phyloP scores from a whole-genome alignment of 2,888 invertebrate genomes.

The Mactromeris polynyma region DNA sequence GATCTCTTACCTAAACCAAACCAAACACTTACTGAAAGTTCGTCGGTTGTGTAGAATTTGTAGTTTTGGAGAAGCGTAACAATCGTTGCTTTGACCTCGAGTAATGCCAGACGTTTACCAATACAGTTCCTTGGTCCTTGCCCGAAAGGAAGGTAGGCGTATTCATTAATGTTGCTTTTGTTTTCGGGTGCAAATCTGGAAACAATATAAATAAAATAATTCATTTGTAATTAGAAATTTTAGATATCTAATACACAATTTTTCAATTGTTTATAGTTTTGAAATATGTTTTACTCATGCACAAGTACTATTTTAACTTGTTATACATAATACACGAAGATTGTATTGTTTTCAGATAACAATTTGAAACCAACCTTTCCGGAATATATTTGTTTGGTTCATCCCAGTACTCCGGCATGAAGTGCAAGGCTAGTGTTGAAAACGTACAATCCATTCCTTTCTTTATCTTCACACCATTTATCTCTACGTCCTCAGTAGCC shows the following conservation, averaged over 20 bases:
- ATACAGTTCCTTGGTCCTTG: conserved; percentile 73
- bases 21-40: conserved; percentile 67
- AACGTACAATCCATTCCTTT: conserved; percentile 48
- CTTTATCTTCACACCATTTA: conserved; percentile 35
- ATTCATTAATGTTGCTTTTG: conserved; percentile 60
- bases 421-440: conserved; percentile 31
- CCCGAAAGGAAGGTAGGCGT: conserved; percentile 71
- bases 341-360: no score
- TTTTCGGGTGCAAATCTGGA: conserved; percentile 69
- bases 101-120: conserved; percentile 69
- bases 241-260: neutral
- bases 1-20: no score
- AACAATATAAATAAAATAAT: neutral
- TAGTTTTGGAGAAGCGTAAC: conserved; percentile 66
- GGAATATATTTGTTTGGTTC: conserved; percentile 61
- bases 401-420: conserved; percentile 53
- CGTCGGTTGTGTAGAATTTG: conserved; percentile 55
- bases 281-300: no score
- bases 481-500: conserved; percentile 24
- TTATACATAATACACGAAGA: no score
- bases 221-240: neutral
- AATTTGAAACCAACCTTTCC: conserved; percentile 41
- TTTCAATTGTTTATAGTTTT: no score
- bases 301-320: no score
- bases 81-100: conserved; percentile 71